Conservation (phyloP, 1,140 invertebrate genomes). For the Tetramorium parvispinum region DNA sequence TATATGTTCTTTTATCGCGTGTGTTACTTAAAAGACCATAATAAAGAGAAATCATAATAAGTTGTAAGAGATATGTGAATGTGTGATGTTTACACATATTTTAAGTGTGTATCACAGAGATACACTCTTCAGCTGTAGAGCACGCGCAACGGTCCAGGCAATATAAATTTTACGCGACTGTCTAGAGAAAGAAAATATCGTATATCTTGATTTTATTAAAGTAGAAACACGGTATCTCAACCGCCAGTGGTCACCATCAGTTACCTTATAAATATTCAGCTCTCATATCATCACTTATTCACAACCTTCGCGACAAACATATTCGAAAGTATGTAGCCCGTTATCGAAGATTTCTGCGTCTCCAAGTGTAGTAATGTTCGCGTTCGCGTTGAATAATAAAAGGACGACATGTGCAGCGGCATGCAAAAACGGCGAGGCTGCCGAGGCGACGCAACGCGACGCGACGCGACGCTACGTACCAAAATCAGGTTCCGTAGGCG, state of each 20-base stretch:
- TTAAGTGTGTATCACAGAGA: neutral
- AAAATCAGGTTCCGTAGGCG: constrained; percentile 56
- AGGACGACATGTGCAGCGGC: neutral
- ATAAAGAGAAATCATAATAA: neutral
- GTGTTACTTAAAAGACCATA: neutral
- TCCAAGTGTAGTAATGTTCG: neutral
- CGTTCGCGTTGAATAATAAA: constrained; percentile 38
- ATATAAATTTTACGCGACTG: constrained; percentile 8
- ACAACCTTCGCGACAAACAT: constrained; percentile 4
- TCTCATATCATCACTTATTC: constrained; percentile 9
- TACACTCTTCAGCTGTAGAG: neutral
- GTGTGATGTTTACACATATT: neutral
- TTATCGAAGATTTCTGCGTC: constrained; percentile 26
- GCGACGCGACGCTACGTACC: neutral
- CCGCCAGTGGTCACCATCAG: neutral
- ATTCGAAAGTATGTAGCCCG: neutral
- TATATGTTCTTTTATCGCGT: neutral
- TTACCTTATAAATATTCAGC: constrained; percentile 26
- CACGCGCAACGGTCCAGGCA: neutral
- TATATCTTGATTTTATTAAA: constrained; percentile 10
- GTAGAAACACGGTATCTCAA: neutral
- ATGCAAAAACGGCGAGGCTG: constrained; percentile 27
- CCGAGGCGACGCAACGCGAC: neutral
- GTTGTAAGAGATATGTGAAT: neutral
- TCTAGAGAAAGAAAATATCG: neutral